phyloP scores from a whole-genome alignment of 1,140 invertebrate species.

The Drosophila kurseongensis region DNA sequence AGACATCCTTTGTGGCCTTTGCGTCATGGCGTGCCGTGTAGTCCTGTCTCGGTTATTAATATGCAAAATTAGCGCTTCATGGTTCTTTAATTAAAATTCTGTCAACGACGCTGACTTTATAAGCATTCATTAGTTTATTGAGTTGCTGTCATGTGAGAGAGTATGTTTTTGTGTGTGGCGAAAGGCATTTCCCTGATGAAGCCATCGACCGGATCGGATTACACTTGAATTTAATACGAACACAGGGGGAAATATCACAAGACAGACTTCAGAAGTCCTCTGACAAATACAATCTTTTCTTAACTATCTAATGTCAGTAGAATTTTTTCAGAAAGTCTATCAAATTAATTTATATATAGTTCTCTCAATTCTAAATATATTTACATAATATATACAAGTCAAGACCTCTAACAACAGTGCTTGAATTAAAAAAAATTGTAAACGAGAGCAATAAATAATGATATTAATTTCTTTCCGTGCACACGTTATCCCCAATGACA shows the following conservation, averaged over 20 bases:
- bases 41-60: conserved; percentile 64
- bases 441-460: no score
- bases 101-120: conserved; percentile 62
- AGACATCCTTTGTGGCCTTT: conserved; percentile 23
- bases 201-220: conserved; percentile 25
- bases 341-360: no score
- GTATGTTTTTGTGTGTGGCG: conserved; percentile 2
- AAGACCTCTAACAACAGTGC: no score
- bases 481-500: conserved; percentile 8
- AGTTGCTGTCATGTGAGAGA: conserved; percentile 41
- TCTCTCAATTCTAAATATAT: no score
- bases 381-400: no score
- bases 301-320: no score
- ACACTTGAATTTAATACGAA: neutral
- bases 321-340: no score
- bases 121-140: conserved; percentile 74
- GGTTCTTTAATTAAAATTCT: conserved; percentile 81
- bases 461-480: neutral
- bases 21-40: conserved; percentile 23
- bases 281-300: no score
- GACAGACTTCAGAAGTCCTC: no score
- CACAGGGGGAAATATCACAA: neutral
- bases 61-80: conserved; percentile 78
- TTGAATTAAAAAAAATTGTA: no score
- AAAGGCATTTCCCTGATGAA: conserved; percentile 41